Evolutionary conservation across 2,113 vertebrate genomes (phyloP), one percentile per base, ranked within the genome.

Genomic region (Bagarius yarrelli): DNA sequence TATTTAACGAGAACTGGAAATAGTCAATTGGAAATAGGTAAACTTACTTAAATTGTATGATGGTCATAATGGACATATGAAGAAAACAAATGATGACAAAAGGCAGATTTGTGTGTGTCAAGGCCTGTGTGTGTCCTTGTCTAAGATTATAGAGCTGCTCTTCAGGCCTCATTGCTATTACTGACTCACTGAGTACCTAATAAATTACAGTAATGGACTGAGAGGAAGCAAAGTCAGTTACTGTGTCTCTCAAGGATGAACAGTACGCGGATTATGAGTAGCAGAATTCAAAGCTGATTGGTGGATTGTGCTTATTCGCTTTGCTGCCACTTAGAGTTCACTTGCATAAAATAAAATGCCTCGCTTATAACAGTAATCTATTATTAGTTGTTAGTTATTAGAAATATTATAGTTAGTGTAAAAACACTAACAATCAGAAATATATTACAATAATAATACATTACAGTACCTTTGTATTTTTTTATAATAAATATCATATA

Each of bases 151-250:
- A 34, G 55, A 76, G 27, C 55, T 57, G 55, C 73, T 76, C 13
- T 59, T 76, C 55, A 76, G 73, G 55, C 73, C 59, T 76, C 23
- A 40, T 55, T 12, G 70, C 55, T 59, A 76, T 59, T 74, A 74
- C 72, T 16, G 72, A 76, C 73, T 59, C 23, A 25, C 21, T 59
- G 59, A 76, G 73, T 76, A 59, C 40, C 76, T 78, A 40, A 78
- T 64, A 64, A 32, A 78, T 78, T 63, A 52, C 57, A 15, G 44
- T 66, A 77, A 77, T 50, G 25, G 55, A 77, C 59, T 64, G 44
- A 32, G 19, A 64, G 76, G 27, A 78, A 66, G 76, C 44, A 50
- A 52, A 53, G 44, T 52, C 59, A 78, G 50, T 53, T 64, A 64
- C 16, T 23, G 15, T 47, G 36, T 53, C 59, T 63, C 76, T 52